Evolutionary conservation across 2,888 invertebrate genomes (phyloP).

Genomic region (Eurytoma californica): DNA sequence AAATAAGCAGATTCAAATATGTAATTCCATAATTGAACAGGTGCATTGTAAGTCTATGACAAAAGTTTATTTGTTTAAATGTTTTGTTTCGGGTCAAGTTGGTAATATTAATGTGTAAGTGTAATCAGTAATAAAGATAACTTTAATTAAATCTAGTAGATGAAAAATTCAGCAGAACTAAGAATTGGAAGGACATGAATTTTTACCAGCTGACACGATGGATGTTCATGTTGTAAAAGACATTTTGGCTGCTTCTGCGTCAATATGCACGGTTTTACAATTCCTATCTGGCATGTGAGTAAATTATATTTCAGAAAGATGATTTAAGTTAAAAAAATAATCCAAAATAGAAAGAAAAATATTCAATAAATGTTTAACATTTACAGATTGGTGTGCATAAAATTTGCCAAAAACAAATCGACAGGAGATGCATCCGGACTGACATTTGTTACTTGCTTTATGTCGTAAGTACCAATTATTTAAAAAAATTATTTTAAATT

Average conservation of each 20-base stretch:
- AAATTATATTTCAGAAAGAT: constrained; percentile 3
- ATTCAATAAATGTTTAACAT: constrained; percentile 50
- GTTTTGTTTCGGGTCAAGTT: too few relatives aligned
- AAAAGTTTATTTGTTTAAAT: too few relatives aligned
- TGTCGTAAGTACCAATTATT: constrained; percentile 78
- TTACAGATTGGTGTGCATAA: constrained; percentile 85
- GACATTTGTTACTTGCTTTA: constrained; percentile 86
- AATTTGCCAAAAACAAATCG: constrained; percentile 84
- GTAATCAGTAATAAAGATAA: too few relatives aligned
- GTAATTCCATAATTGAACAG: too few relatives aligned
- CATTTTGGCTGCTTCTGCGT: constrained; percentile 79
- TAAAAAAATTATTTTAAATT: constrained; percentile 37
- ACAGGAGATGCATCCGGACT: constrained; percentile 86
- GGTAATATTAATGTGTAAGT: too few relatives aligned
- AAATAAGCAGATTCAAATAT: too few relatives aligned
- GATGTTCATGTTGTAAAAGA: constrained; percentile 45
- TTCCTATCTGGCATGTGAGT: constrained; percentile 92
- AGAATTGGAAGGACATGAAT: constrained; percentile 29
- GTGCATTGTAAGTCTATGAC: too few relatives aligned
- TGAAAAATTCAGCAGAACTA: too few relatives aligned
- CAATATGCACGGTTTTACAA: constrained; percentile 86
- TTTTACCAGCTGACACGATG: constrained; percentile 33
- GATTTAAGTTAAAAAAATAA: neutral
- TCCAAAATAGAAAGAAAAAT: neutral
- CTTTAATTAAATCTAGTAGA: too few relatives aligned